Conservation (phyloP, 2,888 invertebrate genomes). For the Formica aserva region DNA sequence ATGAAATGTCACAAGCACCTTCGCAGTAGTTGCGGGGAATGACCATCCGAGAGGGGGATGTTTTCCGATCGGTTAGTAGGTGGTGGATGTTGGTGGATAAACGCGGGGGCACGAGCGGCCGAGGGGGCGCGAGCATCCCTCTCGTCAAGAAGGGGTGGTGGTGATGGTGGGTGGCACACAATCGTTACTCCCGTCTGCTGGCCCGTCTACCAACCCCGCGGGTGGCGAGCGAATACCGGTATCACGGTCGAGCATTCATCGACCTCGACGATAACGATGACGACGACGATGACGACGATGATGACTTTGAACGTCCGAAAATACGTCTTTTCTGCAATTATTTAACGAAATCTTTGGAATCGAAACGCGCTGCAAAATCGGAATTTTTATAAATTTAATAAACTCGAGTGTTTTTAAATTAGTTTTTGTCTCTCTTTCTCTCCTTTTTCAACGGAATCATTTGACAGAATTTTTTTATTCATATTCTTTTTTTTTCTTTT, state of each 20-base stretch:
- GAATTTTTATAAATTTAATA: background rate
- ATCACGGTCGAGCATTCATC: slow-evolving; percentile 58
- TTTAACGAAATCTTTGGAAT: background rate
- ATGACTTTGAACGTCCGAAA: background rate
- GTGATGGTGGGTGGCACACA: slow-evolving; percentile 58
- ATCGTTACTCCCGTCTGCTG: slow-evolving; percentile 84
- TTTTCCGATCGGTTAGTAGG: slow-evolving; percentile 70
- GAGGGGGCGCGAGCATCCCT: slow-evolving; percentile 40
- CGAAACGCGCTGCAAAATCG: background rate
- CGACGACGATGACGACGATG: background rate
- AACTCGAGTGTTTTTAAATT: background rate
- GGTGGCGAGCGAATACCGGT: slow-evolving; percentile 54
- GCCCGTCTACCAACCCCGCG: slow-evolving; percentile 79
- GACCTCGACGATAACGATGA: slow-evolving; percentile 15
- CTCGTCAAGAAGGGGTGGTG: slow-evolving; percentile 52
- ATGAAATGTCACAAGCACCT: slow-evolving; percentile 41
- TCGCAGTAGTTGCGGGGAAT: slow-evolving; percentile 42
- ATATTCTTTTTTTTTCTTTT: background rate
- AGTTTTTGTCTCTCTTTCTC: background rate
- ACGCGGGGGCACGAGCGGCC: slow-evolving; percentile 19
- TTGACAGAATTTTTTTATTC: background rate
- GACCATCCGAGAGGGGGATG: slow-evolving; percentile 66
- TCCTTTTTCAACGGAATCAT: background rate
- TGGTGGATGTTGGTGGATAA: slow-evolving; percentile 43
- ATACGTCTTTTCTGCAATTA: background rate